Evolutionary conservation across 2,113 vertebrate species (phyloP).

Genomic region (Rhabdornis inornatus): DNA sequence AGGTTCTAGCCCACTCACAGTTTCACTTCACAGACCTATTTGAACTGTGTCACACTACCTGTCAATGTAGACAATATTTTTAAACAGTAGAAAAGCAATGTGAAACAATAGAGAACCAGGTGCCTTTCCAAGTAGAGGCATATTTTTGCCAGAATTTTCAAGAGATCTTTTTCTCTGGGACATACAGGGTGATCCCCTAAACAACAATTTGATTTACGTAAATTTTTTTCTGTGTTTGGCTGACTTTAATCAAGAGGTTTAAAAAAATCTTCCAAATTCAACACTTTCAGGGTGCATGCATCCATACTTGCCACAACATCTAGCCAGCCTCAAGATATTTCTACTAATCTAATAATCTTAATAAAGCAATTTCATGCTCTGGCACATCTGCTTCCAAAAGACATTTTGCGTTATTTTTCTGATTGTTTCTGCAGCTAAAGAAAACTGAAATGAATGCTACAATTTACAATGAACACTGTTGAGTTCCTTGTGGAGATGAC

Average conservation of each 20-base stretch:
- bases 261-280: background rate
- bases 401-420: background rate
- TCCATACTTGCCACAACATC: background rate
- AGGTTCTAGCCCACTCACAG: background rate
- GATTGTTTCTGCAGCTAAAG: background rate
- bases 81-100: background rate
- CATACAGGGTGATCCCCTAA: background rate
- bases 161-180: background rate
- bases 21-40: background rate
- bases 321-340: background rate
- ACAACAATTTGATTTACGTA: background rate
- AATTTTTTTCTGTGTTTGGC: background rate
- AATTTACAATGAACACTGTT: background rate
- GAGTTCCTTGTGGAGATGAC: background rate
- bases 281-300: background rate
- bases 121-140: background rate
- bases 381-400: slow-evolving; percentile 10
- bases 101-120: background rate
- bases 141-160: background rate
- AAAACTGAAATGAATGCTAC: background rate
- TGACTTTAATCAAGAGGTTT: background rate
- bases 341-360: slow-evolving; percentile 12
- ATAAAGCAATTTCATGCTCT: background rate
- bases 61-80: background rate
- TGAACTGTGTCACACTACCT: background rate